Percentiles rank a stretch among this genome's conserved stretches.
These are phyloP conservation scores for Pelecanus crispus DNA, from an alignment of 2,113 vertebrate species.

Conservation along the genomic window DNA sequence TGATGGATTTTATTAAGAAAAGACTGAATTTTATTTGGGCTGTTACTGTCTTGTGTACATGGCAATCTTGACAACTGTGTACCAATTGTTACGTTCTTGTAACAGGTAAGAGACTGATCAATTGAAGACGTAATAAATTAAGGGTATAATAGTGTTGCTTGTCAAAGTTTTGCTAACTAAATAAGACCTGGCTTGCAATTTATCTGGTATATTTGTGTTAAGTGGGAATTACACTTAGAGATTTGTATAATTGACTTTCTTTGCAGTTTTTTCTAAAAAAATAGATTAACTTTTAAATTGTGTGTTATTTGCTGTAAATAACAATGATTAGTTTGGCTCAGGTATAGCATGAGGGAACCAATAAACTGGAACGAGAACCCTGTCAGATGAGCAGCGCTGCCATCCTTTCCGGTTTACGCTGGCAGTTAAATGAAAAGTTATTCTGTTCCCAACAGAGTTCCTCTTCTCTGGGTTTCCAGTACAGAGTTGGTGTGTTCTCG, in stretches of 20 bases:
- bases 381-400: conserved; percentile 17
- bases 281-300: conserved; percentile 66
- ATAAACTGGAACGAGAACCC: conserved; percentile 25
- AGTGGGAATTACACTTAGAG: conserved; percentile 35
- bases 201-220: conserved; percentile 56
- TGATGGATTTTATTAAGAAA: conserved; percentile 29
- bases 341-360: neutral
- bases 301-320: conserved; percentile 69
- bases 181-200: conserved; percentile 44
- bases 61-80: conserved; percentile 24
- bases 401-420: neutral
- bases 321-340: conserved; percentile 58
- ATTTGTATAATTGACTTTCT: conserved; percentile 41
- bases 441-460: neutral
- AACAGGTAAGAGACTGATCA: conserved; percentile 30
- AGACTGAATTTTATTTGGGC: neutral
- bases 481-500: conserved; percentile 18
- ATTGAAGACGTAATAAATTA: conserved; percentile 34
- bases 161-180: conserved; percentile 45
- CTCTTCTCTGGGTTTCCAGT: neutral
- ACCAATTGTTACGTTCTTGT: neutral
- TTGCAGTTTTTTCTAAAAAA: conserved; percentile 36
- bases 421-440: neutral
- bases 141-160: conserved; percentile 35
- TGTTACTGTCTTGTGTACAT: neutral